These are phyloP conservation scores for Drosophila affinis DNA, from an alignment of 2,888 invertebrate species.

Conservation along the genomic window DNA sequence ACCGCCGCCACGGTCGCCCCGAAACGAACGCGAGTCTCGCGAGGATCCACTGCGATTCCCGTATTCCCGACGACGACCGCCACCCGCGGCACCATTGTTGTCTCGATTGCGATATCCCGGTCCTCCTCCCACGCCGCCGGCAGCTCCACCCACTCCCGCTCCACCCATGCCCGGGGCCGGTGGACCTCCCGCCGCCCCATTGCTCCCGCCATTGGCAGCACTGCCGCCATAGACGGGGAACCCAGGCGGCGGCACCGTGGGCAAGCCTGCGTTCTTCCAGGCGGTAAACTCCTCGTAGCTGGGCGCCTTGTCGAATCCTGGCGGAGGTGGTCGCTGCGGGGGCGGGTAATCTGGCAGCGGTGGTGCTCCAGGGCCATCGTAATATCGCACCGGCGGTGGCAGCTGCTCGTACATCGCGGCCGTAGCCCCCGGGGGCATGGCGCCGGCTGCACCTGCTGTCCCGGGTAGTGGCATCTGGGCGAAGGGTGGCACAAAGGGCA, in stretches of 20 bases:
- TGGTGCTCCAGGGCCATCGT: constrained; percentile 87
- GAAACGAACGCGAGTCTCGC: constrained; percentile 84
- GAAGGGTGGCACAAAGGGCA: constrained; percentile 92
- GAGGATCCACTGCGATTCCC: constrained; percentile 65
- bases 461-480: constrained; percentile 88
- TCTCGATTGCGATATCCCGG: constrained; percentile 80
- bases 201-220: constrained; percentile 61
- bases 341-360: constrained; percentile 90
- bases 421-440: constrained; percentile 81
- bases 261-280: constrained; percentile 81
- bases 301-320: constrained; percentile 89
- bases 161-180: constrained; percentile 44
- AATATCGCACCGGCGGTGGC: constrained; percentile 92
- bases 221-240: constrained; percentile 70
- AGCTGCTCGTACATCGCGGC: constrained; percentile 86
- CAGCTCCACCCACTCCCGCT: constrained; percentile 50
- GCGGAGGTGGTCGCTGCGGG: constrained; percentile 84
- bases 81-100: constrained; percentile 79
- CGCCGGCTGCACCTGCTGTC: constrained; percentile 83
- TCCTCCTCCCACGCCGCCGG: constrained; percentile 55
- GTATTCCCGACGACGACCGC: constrained; percentile 78
- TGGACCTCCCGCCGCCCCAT: constrained; percentile 52
- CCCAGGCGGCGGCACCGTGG: constrained; percentile 78
- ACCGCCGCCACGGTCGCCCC: constrained; percentile 79
- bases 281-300: constrained; percentile 87